Conservation (phyloP, 53 echinoderm and acorn worm genomes). For the Holothuria scabra region DNA sequence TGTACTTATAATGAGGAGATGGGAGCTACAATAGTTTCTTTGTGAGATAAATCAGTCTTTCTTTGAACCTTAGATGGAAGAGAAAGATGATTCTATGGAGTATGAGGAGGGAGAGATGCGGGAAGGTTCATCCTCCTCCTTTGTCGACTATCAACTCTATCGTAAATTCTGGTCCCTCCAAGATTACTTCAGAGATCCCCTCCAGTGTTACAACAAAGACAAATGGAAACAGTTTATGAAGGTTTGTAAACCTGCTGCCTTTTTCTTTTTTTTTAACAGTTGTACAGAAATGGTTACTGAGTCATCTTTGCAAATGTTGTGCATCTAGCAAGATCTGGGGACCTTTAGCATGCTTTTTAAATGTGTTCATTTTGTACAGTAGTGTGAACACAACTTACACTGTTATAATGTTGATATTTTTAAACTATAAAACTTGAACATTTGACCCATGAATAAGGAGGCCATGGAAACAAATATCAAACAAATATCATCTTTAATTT, state of each 20-base stretch:
- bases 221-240: conserved; percentile 83
- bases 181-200: conserved; percentile 84
- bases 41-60: neutral
- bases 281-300: no score
- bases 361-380: no score
- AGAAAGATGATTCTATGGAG: conserved; percentile 84
- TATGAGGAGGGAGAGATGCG: conserved; percentile 93
- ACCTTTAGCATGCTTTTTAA: no score
- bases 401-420: no score
- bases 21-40: neutral
- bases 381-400: no score
- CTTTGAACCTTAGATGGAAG: conserved; percentile 56
- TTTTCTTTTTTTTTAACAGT: no score
- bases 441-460: no score
- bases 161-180: conserved; percentile 93
- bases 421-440: no score
- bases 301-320: no score
- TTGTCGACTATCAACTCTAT: conserved; percentile 93
- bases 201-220: conserved; percentile 86
- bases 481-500: neutral
- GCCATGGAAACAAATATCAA: neutral
- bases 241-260: conserved; percentile 35
- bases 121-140: conserved; percentile 44
- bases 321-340: no score
- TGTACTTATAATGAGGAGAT: neutral